Percentiles rank a stretch among this genome's conserved stretches.
Conservation (phyloP, 2,888 invertebrate genomes). For the Lydus trimaculatus region DNA sequence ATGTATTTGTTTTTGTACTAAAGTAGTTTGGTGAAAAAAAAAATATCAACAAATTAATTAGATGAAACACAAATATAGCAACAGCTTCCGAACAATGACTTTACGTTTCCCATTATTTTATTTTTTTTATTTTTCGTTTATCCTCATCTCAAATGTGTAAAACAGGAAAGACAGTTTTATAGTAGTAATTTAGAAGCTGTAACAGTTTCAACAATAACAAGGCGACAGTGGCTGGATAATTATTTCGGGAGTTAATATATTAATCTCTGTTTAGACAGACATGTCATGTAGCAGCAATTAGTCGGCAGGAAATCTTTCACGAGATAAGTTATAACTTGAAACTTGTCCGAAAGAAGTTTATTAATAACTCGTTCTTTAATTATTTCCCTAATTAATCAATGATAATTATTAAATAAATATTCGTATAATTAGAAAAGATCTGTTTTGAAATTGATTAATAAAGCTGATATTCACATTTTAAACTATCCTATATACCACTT, state of each 20-base stretch:
- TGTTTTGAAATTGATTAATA: neutral
- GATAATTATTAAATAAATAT: neutral
- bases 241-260: constrained; percentile 52
- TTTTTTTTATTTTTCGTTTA: neutral
- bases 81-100: neutral
- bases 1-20: neutral
- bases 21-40: neutral
- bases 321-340: constrained; percentile 33
- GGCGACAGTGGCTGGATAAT: constrained; percentile 31
- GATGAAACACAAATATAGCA: neutral
- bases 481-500: neutral
- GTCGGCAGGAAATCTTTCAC: constrained; percentile 55
- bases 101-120: neutral
- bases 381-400: constrained; percentile 8
- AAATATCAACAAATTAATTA: neutral
- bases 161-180: constrained; percentile 10
- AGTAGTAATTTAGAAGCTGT: constrained; percentile 16
- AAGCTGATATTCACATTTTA: neutral
- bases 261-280: constrained; percentile 58
- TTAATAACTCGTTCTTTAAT: constrained; percentile 8
- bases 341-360: neutral
- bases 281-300: constrained; percentile 59
- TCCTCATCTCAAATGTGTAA: neutral
- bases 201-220: constrained; percentile 15
- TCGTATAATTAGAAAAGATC: neutral